A percentile compares a stretch with the other conserved stretches of the same genome.
Conservation (phyloP, 2,113 vertebrate genomes). For the Protobothrops flavoviridis region DNA sequence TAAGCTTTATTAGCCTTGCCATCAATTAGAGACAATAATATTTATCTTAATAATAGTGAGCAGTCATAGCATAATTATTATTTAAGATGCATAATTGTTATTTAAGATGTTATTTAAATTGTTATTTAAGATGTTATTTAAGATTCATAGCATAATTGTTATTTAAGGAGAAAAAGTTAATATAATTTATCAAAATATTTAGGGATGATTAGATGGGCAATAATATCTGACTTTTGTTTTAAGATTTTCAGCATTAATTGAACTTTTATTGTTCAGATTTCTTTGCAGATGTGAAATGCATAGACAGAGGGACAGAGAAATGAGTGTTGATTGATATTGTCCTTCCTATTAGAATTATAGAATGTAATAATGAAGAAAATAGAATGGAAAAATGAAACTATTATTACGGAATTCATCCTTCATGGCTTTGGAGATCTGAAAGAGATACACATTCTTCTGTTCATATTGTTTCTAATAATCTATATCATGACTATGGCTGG, state of each 20-base stretch:
- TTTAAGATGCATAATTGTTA: too few species aligned
- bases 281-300: not conserved
- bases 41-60: not conserved
- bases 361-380: not conserved
- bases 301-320: not conserved
- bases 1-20: not conserved
- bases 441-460: conserved; percentile 33
- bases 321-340: not conserved
- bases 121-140: too few species aligned
- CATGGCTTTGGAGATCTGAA: conserved; percentile 44
- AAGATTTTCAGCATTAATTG: not conserved
- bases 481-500: conserved; percentile 45
- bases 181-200: not conserved
- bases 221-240: not conserved
- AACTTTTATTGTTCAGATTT: not conserved
- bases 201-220: not conserved
- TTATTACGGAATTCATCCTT: conserved; percentile 45
- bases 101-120: too few species aligned
- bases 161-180: not conserved
- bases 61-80: not conserved
- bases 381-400: conserved; percentile 37
- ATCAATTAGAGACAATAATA: not conserved
- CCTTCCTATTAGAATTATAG: not conserved
- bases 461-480: conserved; percentile 46
- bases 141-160: not conserved